Evolutionary conservation across 2,797 vertebrate species (phyloP), one percentile per base, ranked within the genome.

Genomic region (Capromys pilorides): DNA sequence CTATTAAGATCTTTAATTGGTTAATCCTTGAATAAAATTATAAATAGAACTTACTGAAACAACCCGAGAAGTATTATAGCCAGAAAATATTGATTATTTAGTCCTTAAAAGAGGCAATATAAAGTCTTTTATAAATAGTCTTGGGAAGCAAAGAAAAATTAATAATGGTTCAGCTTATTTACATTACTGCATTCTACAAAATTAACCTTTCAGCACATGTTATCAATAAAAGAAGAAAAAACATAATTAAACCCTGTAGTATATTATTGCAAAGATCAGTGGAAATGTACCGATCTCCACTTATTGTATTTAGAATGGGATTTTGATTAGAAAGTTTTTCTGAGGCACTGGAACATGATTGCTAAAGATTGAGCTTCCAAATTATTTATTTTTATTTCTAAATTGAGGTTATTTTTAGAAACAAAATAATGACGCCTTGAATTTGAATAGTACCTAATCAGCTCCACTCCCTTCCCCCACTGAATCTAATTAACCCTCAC

Each of bases 401-500:
- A 96, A 86, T 95, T 75, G 64, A 80, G 51, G 84, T 95, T 96
- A 94, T 95, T 96, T 96, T 95, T 93, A 94, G 88, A 92, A 45
- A 87, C 90, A 95, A 96, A 95, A 93, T 96, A 96, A 96, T 92
- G 95, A 78, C 66, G 82, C 86, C 96, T 93, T 95, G 92, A 94
- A 80, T 96, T 88, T 95, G 95, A 95, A 92, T 95, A 92, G 88
- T 84, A 85, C n/a, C 82, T 96, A 88, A 96, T 96, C 94, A 91
- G 71, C 92, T 95, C 39, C 1, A 89, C 71, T 96, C 78, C 93
- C 82, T 88, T 95, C 84, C 92, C 66, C 93, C 93, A 78, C 87
- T 94, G 95, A 96, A 95, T 97, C 93, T 93, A 96, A 95, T 97
- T 97, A 97, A 94, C 71, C 94, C 51, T 95, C 95, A 96, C 91